These are phyloP conservation scores for Micronisus gabar DNA, from an alignment of 2,113 vertebrate species.

Conservation along the genomic window DNA sequence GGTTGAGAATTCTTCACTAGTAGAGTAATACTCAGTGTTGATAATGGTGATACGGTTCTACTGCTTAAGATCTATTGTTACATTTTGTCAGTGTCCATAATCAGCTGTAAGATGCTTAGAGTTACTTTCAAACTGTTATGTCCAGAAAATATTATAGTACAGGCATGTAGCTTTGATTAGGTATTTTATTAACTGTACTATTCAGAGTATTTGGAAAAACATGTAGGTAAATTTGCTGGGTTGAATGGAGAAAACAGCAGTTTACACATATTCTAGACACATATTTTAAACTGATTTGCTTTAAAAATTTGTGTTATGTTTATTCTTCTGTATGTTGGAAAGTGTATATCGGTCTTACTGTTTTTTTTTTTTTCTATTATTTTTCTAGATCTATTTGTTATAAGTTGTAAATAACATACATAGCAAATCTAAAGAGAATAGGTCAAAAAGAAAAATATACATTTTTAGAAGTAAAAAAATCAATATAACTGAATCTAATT, in stretches of 20 bases:
- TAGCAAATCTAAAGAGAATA: not conserved
- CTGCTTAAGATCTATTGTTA: not conserved
- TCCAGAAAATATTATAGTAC: not conserved
- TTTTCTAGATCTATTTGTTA: not conserved
- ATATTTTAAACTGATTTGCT: not conserved
- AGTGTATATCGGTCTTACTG: not conserved
- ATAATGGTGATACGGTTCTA: not conserved
- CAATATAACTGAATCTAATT: not conserved
- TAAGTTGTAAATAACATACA: not conserved
- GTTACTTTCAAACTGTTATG: not conserved
- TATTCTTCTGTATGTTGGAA: not conserved
- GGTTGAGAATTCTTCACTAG: not conserved
- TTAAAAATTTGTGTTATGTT: not conserved
- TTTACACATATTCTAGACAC: not conserved
- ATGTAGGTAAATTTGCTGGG: not conserved
- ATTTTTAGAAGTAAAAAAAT: not conserved
- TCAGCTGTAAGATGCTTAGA: not conserved
- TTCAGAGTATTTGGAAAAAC: not conserved
- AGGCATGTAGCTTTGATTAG: not conserved
- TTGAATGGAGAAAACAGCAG: not conserved
- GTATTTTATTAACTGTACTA: not conserved
- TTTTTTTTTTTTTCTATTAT: fast-evolving
- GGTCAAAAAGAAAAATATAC: not conserved
- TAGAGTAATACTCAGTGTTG: not conserved
- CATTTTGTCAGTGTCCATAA: not conserved